Conservation (phyloP, 2,797 vertebrate genomes). For the Microctenopoma lineatum region DNA sequence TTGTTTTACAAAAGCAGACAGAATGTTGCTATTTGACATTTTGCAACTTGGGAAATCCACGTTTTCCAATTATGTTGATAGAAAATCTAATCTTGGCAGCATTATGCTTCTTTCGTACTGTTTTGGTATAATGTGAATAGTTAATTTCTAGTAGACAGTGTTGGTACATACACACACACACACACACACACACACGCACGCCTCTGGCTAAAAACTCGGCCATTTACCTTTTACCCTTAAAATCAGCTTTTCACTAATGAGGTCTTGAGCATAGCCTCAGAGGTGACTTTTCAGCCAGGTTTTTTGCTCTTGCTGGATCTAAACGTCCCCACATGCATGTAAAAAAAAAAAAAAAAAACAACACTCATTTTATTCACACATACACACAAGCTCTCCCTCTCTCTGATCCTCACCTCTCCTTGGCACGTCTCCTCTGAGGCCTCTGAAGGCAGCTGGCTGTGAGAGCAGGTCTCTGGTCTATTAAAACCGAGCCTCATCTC, state of each 20-base stretch:
- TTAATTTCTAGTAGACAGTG: not conserved
- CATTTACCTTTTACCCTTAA: slow-evolving; percentile 40
- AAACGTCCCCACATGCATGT: slow-evolving; percentile 21
- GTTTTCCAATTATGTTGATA: not conserved
- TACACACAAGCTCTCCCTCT: slow-evolving; percentile 12
- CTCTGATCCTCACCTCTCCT: slow-evolving; percentile 66
- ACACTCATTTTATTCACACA: slow-evolving; percentile 3
- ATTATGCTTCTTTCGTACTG: not conserved
- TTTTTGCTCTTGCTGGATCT: slow-evolving; percentile 23
- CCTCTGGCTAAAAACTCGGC: slow-evolving; percentile 4
- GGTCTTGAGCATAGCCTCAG: slow-evolving; percentile 36
- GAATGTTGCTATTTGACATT: not conserved
- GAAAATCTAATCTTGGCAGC: not conserved
- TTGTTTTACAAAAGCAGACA: too few species aligned
- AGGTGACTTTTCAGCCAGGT: slow-evolving; percentile 37
- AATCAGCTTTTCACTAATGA: slow-evolving; percentile 55
- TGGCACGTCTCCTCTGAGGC: slow-evolving; percentile 70
- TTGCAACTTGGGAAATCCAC: not conserved
- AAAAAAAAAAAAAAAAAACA: slow-evolving; percentile 2
- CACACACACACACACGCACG: not conserved
- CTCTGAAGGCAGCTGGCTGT: slow-evolving; percentile 70
- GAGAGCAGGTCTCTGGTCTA: slow-evolving; percentile 68
- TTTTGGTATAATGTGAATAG: not conserved
- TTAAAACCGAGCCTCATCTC: slow-evolving; percentile 74
- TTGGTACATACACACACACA: not conserved